Evolutionary conservation across 2,113 vertebrate genomes (phyloP).

Genomic region (Brachionichthys hirsutus): DNA sequence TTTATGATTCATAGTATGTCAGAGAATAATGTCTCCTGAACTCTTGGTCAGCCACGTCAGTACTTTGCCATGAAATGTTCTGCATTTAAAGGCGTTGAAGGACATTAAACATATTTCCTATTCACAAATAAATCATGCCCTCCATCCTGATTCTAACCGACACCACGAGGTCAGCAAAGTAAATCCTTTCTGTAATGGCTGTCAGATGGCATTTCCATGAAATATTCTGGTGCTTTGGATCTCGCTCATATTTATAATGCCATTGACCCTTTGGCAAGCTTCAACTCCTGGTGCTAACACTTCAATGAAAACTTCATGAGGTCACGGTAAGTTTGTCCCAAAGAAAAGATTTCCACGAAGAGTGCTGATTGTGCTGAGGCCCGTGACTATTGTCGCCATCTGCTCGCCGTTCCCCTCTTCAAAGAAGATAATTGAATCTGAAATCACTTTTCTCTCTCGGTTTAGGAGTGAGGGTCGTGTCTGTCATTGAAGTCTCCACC

Average conservation of each 20-base stretch:
- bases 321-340: constrained; percentile 82
- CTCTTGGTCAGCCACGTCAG: constrained; percentile 8
- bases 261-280: constrained; percentile 73
- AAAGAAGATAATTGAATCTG: constrained; percentile 87
- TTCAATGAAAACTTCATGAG: constrained; percentile 87
- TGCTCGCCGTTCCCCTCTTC: constrained; percentile 81
- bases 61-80: constrained; percentile 8
- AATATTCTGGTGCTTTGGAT: constrained; percentile 30
- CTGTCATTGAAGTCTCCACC: constrained; percentile 58
- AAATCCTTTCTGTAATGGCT: constrained; percentile 11
- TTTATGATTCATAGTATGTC: constrained; percentile 18
- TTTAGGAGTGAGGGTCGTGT: constrained; percentile 49
- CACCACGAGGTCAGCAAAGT: constrained; percentile 19
- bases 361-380: constrained; percentile 81
- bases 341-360: constrained; percentile 84
- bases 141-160: constrained; percentile 11
- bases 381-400: constrained; percentile 88
- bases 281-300: constrained; percentile 78
- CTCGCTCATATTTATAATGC: constrained; percentile 57
- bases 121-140: neutral
- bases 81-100: constrained; percentile 1
- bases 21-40: constrained; percentile 4
- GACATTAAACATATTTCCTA: constrained; percentile 15
- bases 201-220: constrained; percentile 37
- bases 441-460: constrained; percentile 83